phyloP scores from a whole-genome alignment of 2,888 invertebrate species.

The Drosophila quasianomalipes region DNA sequence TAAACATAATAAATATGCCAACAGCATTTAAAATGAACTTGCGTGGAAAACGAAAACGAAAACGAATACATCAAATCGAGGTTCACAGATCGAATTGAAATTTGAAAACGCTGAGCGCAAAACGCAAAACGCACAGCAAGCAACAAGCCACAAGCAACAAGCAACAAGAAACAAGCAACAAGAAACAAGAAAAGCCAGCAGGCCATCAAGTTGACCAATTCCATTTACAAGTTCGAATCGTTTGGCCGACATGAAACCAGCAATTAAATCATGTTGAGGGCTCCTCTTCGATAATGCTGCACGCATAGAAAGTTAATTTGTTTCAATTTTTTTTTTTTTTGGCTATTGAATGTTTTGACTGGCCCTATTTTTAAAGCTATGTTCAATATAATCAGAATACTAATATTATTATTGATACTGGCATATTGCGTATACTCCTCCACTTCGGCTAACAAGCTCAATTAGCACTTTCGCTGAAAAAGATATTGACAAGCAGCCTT shows the following conservation, averaged over 20 bases:
- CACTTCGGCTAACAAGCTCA: neutral
- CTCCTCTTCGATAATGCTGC: constrained; percentile 40
- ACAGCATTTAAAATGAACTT: constrained; percentile 61
- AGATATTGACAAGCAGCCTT: neutral
- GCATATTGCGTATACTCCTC: neutral
- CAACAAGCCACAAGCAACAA: constrained; percentile 11
- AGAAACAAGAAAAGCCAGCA: constrained; percentile 36
- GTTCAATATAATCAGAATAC: neutral
- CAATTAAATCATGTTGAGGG: constrained; percentile 53
- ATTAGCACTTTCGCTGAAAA: constrained; percentile 1
- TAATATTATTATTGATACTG: neutral
- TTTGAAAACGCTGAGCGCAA: constrained; percentile 11
- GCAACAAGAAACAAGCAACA: constrained; percentile 5
- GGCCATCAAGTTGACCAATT: constrained; percentile 51
- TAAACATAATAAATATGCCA: constrained; percentile 64
- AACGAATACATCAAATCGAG: constrained; percentile 20
- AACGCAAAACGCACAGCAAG: neutral
- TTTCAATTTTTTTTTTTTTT: constrained; percentile 8
- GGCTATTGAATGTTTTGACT: no score
- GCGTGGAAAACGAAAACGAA: constrained; percentile 39
- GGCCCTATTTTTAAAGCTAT: no score
- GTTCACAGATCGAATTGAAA: constrained; percentile 15
- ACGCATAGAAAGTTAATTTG: constrained; percentile 62
- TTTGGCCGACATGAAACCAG: constrained; percentile 38
- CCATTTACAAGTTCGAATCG: constrained; percentile 20